These are phyloP conservation scores for Hippocampus guttulatus DNA, from an alignment of 2,113 vertebrate genomes.

Conservation along the genomic window DNA sequence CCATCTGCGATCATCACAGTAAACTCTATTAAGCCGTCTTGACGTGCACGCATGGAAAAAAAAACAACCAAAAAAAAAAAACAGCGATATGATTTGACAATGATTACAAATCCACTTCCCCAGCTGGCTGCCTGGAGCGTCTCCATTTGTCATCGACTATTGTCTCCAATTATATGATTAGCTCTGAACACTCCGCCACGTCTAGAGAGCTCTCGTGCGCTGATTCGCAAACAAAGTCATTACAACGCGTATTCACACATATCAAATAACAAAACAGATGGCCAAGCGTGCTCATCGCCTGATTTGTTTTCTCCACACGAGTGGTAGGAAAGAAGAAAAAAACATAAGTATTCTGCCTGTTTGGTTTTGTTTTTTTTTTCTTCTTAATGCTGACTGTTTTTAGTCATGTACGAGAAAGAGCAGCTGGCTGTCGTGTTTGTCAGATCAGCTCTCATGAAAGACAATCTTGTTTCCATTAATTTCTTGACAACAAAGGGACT, in stretches of 20 bases:
- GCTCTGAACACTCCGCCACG: conserved; percentile 99
- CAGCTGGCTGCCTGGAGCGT: conserved; percentile 99
- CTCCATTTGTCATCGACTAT: conserved; percentile 99
- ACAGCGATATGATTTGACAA: conserved; percentile 99
- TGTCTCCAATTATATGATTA: conserved; percentile 99
- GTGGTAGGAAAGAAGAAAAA: conserved; percentile 78
- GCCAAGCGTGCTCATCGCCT: conserved; percentile 92
- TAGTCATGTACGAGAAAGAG: conserved; percentile 90
- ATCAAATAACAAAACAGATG: conserved; percentile 99
- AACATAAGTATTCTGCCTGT: conserved; percentile 83
- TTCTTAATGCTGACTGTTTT: conserved; percentile 98
- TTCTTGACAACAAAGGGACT: conserved; percentile 99
- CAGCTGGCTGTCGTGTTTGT: conserved; percentile 98
- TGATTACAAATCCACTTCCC: conserved; percentile 99
- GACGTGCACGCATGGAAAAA: conserved; percentile 78
- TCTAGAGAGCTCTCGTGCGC: conserved; percentile 99
- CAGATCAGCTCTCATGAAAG: conserved; percentile 99
- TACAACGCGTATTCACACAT: conserved; percentile 99
- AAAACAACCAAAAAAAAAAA: background rate
- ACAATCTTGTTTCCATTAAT: conserved; percentile 99
- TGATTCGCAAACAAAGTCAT: conserved; percentile 99
- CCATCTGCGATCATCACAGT: conserved; percentile 76
- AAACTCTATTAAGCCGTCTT: conserved; percentile 98
- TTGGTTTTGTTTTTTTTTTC: conserved; percentile 22
- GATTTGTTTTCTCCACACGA: conserved; percentile 95